These are phyloP conservation scores for Lepidostoma basale DNA, from an alignment of 1,140 invertebrate species.

Conservation along the genomic window DNA sequence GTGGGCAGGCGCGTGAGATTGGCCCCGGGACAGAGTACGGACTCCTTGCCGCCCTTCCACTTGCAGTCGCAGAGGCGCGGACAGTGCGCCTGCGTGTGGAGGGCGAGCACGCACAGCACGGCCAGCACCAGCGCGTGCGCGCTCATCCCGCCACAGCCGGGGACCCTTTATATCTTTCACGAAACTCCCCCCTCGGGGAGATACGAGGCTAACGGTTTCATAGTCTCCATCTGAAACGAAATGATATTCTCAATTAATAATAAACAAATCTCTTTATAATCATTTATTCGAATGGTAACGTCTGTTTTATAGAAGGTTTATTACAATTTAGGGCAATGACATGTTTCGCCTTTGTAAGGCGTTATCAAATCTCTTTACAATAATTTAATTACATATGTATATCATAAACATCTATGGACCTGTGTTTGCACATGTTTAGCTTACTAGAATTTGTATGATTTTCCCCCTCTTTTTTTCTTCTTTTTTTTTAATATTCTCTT, in stretches of 20 bases:
- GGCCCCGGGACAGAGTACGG: conserved; percentile 74
- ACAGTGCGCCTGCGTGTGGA: conserved; percentile 60
- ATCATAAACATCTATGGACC: too few relatives aligned
- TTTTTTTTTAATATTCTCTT: too few relatives aligned
- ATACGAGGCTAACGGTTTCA: not conserved
- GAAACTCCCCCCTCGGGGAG: not conserved
- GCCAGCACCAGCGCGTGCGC: conserved; percentile 38
- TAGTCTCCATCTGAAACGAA: conserved; percentile 32
- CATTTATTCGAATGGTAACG: too few relatives aligned
- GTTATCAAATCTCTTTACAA: too few relatives aligned
- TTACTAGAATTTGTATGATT: too few relatives aligned
- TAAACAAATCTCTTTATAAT: too few relatives aligned
- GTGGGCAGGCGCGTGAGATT: conserved; percentile 72
- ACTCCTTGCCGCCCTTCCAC: conserved; percentile 85
- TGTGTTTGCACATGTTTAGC: too few relatives aligned
- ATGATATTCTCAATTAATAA: not conserved
- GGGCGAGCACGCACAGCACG: conserved; percentile 41
- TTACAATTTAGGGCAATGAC: too few relatives aligned
- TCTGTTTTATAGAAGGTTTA: too few relatives aligned
- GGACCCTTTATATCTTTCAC: not conserved
- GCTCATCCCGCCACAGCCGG: conserved; percentile 38
- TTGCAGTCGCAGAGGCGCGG: conserved; percentile 80
- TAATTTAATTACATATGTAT: too few relatives aligned
- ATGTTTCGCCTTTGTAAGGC: too few relatives aligned
- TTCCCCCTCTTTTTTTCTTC: too few relatives aligned